Evolutionary conservation across 2,113 vertebrate genomes (phyloP).

Genomic region (Siniperca chuatsi): DNA sequence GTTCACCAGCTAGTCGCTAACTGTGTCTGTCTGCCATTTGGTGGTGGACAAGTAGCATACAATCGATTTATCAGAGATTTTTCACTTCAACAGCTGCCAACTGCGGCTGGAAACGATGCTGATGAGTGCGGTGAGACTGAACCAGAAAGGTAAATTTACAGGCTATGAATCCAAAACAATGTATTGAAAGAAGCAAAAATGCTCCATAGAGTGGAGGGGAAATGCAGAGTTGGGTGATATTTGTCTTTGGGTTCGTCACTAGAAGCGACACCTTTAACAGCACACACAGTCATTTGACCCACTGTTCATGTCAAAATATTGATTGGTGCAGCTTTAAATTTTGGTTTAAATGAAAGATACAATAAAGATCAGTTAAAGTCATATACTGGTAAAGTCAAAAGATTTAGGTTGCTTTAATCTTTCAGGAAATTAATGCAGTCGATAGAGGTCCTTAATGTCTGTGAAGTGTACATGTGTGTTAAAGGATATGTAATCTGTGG

Average conservation of each 20-base stretch:
- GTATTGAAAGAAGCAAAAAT: not conserved
- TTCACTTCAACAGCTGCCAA: not conserved
- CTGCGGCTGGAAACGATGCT: not conserved
- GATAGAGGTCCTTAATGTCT: slow-evolving; percentile 7
- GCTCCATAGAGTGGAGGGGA: not conserved
- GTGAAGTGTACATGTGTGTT: slow-evolving; percentile 21
- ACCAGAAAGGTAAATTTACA: not conserved
- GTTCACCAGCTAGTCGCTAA: not conserved
- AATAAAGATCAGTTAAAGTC: not conserved
- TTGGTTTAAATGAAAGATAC: not conserved
- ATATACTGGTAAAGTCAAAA: not conserved
- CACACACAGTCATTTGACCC: not conserved
- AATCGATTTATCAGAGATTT: not conserved
- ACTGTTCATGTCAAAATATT: slow-evolving; percentile 9
- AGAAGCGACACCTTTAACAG: not conserved
- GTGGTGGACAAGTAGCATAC: not conserved
- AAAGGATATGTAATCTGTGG: slow-evolving; percentile 14
- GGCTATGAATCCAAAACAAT: not conserved
- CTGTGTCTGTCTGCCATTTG: not conserved
- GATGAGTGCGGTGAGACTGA: not conserved
- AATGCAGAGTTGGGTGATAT: not conserved
- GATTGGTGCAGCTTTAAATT: not conserved
- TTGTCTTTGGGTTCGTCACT: not conserved
- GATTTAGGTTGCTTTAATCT: not conserved
- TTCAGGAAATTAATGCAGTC: not conserved